phyloP scores from a whole-genome alignment of 2,888 invertebrate species.

The Trypoxylon attenuatum region DNA sequence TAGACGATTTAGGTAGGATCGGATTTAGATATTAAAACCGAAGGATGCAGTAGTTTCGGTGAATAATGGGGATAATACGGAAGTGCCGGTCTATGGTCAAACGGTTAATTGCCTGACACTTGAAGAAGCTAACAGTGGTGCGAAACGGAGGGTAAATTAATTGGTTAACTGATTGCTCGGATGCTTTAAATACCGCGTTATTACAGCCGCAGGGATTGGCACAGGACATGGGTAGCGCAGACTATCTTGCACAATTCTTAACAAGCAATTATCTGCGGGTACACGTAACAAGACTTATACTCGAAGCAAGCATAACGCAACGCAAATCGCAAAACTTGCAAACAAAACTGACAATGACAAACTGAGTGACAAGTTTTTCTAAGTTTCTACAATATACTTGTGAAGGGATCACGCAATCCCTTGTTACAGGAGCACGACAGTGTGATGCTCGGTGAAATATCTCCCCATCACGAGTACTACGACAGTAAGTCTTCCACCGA shows the following conservation, averaged over 20 bases:
- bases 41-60: too few species aligned
- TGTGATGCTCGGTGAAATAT: slow-evolving; percentile 89
- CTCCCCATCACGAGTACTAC: slow-evolving; percentile 87
- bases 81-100: too few species aligned
- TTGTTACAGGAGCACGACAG: slow-evolving; percentile 84
- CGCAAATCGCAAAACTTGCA: slow-evolving; percentile 31
- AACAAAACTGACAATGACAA: slow-evolving; percentile 38
- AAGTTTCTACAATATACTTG: slow-evolving; percentile 66
- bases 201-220: slow-evolving; percentile 2
- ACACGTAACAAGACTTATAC: slow-evolving; percentile 28
- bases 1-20: too few species aligned
- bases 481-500: slow-evolving; percentile 87
- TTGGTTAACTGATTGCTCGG: slow-evolving; percentile 15
- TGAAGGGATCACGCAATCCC: slow-evolving; percentile 72
- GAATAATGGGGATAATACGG: too few species aligned
- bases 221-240: slow-evolving; percentile 1
- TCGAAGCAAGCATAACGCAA: slow-evolving; percentile 24
- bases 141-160: slow-evolving; percentile 11
- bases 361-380: slow-evolving; percentile 37
- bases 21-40: too few species aligned
- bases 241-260: slow-evolving; percentile 8
- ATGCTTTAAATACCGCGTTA: slow-evolving; percentile 32
- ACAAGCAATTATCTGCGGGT: slow-evolving; percentile 10
- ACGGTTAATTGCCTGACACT: slow-evolving; percentile 1
- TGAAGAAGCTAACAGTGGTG: slow-evolving; percentile 10